These are phyloP conservation scores for Tenrec ecaudatus DNA, from an alignment of 2,113 vertebrate genomes.

Conservation along the genomic window DNA sequence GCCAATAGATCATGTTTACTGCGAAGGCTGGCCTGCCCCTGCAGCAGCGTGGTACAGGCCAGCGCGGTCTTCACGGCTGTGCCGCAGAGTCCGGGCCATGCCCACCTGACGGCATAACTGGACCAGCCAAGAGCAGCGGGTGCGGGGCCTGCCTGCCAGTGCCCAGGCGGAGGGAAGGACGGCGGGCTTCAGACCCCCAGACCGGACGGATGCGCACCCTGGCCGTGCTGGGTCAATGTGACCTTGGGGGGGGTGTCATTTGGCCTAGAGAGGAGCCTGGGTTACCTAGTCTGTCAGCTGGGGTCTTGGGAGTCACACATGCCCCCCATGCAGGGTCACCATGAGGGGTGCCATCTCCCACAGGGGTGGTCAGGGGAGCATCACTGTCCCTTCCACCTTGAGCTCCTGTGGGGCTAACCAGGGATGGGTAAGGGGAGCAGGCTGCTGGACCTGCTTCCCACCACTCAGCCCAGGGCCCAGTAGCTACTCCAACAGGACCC, in stretches of 20 bases:
- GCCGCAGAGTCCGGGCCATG: not conserved
- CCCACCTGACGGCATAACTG: too few relatives aligned
- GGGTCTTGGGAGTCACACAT: not conserved
- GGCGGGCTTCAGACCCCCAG: accelerated
- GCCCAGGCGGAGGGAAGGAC: not conserved
- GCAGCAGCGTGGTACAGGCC: not conserved
- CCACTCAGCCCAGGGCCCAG: not conserved
- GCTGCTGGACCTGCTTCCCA: not conserved
- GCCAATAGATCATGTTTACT: constrained; percentile 66
- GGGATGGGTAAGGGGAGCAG: accelerated
- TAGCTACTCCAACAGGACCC: accelerated
- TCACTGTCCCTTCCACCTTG: not conserved
- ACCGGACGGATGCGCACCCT: accelerated
- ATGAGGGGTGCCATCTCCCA: not conserved
- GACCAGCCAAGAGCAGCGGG: accelerated
- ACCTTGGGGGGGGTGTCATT: not conserved
- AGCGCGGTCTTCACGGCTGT: not conserved
- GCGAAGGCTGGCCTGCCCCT: constrained; percentile 33
- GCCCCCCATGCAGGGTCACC: not conserved
- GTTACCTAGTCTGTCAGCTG: not conserved
- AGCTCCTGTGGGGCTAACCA: not conserved
- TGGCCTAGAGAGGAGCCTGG: not conserved
- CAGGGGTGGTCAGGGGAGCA: accelerated
- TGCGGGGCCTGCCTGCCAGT: not conserved
- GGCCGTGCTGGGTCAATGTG: not conserved